Evolutionary conservation across 1,140 invertebrate species (phyloP), one percentile per base, ranked within the genome.

Genomic region (Lethrus apterus): DNA sequence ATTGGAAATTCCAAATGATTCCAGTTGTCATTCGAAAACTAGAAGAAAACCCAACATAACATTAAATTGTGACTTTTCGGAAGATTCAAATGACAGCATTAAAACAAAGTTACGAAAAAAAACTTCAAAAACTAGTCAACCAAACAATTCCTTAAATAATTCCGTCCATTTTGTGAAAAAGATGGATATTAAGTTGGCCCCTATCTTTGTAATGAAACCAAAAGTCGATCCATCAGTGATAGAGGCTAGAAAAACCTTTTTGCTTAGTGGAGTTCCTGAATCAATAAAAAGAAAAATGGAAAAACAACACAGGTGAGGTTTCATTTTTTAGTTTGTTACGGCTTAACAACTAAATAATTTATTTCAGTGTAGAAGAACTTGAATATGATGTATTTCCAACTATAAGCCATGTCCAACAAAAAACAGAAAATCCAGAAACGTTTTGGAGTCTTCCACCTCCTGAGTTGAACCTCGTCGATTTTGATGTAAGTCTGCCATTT

Each of bases 121-220:
- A n/a, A n/a, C n/a, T n/a, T n/a, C n/a, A n/a, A n/a, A n/a, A n/a
- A n/a, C n/a, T n/a, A n/a, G n/a, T n/a, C n/a, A n/a, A n/a, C n/a
- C n/a, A n/a, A n/a, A n/a, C n/a, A n/a, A n/a, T n/a, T n/a, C n/a
- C n/a, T n/a, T n/a, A n/a, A n/a, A n/a, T n/a, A n/a, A n/a, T n/a
- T n/a, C n/a, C n/a, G n/a, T n/a, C n/a, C n/a, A n/a, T n/a, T n/a
- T 23, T 19, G 10, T 43, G 7, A 46, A 30, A 3, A 51, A 51
- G 23, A 48, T 44, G 15, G 11, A 20, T 23, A 55, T 64, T 14
- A 75, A 73, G 58, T 57, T 80, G 29, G 78, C 78, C 5, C 77
- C 78, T n/a, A 66, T 80, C n/a, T 80, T 80, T 63, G 46, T 69
- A 2, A 67, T 66, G 34, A 80, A 78, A 65, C 67, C 69, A 21